Conservation (phyloP, 2,888 invertebrate species). For the Ephialtes manifestator region DNA sequence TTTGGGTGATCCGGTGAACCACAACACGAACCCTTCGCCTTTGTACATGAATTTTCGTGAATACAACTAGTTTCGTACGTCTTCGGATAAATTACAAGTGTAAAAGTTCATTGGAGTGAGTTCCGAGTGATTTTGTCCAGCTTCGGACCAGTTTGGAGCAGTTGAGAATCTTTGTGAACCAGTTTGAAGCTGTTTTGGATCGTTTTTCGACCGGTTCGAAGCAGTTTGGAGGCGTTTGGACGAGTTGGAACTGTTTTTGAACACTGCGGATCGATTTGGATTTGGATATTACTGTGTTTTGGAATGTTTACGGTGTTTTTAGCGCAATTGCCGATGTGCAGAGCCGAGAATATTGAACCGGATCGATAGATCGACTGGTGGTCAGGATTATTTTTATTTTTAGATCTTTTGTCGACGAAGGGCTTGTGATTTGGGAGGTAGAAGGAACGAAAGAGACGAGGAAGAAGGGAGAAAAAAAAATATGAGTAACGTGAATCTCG, state of each 20-base stretch:
- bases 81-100: not conserved
- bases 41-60: not conserved
- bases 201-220: not conserved
- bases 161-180: not conserved
- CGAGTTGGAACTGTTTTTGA: not conserved
- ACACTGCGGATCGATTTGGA: not conserved
- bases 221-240: not conserved
- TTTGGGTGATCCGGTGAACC: not conserved
- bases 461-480: slow-evolving; percentile 42
- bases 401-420: slow-evolving; percentile 1
- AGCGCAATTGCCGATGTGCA: not conserved
- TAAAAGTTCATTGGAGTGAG: not conserved
- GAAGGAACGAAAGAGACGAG: slow-evolving; percentile 23
- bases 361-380: slow-evolving; percentile 55
- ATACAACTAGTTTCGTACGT: not conserved
- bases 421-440: not conserved
- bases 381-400: slow-evolving; percentile 13
- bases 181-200: not conserved
- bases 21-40: too few relatives aligned
- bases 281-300: not conserved
- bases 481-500: slow-evolving; percentile 67
- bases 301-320: slow-evolving; percentile 21
- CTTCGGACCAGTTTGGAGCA: not conserved
- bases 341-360: slow-evolving; percentile 28
- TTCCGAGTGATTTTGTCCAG: not conserved